Percentiles rank a stretch among this genome's conserved stretches.
phyloP scores from a whole-genome alignment of 2,113 vertebrate species.

The Cyprinodon tularosa region DNA sequence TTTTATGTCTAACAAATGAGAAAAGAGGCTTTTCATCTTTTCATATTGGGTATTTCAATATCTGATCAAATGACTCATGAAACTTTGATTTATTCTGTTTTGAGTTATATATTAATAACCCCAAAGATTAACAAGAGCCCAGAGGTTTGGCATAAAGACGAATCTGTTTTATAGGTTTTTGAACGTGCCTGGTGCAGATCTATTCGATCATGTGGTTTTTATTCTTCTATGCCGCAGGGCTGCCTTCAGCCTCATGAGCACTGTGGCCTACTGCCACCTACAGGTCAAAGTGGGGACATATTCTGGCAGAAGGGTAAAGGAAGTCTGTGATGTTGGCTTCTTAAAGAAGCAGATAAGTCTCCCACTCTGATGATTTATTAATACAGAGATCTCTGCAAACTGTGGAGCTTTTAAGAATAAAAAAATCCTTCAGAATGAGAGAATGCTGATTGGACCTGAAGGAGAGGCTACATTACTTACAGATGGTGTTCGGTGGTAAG shows the following conservation, averaged over 20 bases:
- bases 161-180: background rate
- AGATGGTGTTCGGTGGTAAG: slow-evolving; percentile 87
- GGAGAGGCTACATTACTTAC: slow-evolving; percentile 76
- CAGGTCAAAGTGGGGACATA: slow-evolving; percentile 42
- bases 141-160: no score
- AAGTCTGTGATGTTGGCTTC: slow-evolving; percentile 42
- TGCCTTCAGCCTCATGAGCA: slow-evolving; percentile 7
- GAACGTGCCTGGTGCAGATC: background rate
- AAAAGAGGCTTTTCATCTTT: no score
- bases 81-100: background rate
- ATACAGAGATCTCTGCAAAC: slow-evolving; percentile 61
- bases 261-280: slow-evolving; percentile 53
- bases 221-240: background rate
- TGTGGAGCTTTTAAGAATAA: slow-evolving; percentile 57
- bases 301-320: slow-evolving; percentile 50
- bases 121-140: background rate
- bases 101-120: background rate
- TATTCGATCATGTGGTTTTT: background rate
- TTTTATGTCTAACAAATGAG: background rate
- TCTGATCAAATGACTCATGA: background rate
- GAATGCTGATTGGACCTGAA: slow-evolving; percentile 12
- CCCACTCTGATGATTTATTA: slow-evolving; percentile 74
- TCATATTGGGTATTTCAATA: background rate
- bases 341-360: slow-evolving; percentile 50
- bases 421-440: slow-evolving; percentile 55